These are phyloP conservation scores for Pegoplata infirma DNA, from an alignment of 2,888 invertebrate species.

Conservation along the genomic window DNA sequence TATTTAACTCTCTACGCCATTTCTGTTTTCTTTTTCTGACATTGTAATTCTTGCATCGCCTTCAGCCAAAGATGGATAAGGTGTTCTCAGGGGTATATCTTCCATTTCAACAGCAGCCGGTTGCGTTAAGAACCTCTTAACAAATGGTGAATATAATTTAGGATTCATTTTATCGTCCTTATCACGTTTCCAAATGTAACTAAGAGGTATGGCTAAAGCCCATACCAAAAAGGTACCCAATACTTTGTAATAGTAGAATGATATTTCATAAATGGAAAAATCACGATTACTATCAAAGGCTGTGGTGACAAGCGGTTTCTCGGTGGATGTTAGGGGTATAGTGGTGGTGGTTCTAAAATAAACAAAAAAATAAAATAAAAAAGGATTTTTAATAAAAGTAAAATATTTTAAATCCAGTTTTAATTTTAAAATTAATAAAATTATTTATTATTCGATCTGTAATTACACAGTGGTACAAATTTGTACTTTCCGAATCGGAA, in stretches of 20 bases:
- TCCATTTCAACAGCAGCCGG: constrained; percentile 51
- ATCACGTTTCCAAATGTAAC: constrained; percentile 78
- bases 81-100: constrained; percentile 59
- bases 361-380: no score
- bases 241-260: constrained; percentile 82
- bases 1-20: background rate
- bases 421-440: no score
- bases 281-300: constrained; percentile 69
- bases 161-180: constrained; percentile 70
- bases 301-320: constrained; percentile 60
- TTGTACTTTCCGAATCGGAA: no score
- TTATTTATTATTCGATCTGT: no score
- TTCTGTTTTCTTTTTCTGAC: background rate
- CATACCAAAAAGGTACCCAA: constrained; percentile 80
- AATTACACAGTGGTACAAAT: no score
- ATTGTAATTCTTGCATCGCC: background rate
- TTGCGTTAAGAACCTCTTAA: constrained; percentile 65
- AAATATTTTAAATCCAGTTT: no score
- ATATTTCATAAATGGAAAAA: constrained; percentile 80
- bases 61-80: background rate
- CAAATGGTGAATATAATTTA: constrained; percentile 72
- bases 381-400: no score
- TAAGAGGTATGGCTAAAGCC: constrained; percentile 79
- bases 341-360: constrained; percentile 20
- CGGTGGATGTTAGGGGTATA: constrained; percentile 19